phyloP scores from a whole-genome alignment of 53 echinoderm and acorn worm species.

The Luidia sarsii region DNA sequence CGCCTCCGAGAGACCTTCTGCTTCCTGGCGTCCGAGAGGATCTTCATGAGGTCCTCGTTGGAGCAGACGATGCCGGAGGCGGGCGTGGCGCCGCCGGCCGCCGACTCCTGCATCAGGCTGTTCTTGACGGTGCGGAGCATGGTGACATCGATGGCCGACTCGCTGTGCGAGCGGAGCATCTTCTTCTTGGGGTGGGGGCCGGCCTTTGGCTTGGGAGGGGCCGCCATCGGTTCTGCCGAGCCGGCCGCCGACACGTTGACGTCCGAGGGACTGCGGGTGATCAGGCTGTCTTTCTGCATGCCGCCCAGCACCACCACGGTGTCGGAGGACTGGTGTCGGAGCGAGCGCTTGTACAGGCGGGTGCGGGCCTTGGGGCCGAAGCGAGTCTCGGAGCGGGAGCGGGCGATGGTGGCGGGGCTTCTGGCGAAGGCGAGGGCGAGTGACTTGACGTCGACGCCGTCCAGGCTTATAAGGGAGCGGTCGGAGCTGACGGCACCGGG shows the following conservation, averaged over 20 bases:
- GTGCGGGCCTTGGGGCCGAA: slow-evolving; percentile 43
- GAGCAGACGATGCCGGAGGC: slow-evolving; percentile 77
- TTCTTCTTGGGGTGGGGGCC: slow-evolving; percentile 90
- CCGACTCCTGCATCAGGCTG: background rate
- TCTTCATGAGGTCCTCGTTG: slow-evolving; percentile 92
- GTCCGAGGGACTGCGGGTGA: slow-evolving; percentile 37
- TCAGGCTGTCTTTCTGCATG: slow-evolving; percentile 43
- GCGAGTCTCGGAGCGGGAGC: slow-evolving; percentile 42
- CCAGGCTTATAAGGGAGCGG: slow-evolving; percentile 38
- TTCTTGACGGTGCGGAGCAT: slow-evolving; percentile 62
- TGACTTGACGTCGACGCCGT: slow-evolving; percentile 36
- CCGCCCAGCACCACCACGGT: slow-evolving; percentile 27
- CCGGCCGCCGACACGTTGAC: slow-evolving; percentile 1
- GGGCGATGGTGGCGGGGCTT: slow-evolving; percentile 10
- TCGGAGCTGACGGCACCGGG: slow-evolving; percentile 7
- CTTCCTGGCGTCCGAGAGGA: slow-evolving; percentile 77
- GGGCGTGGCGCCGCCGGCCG: slow-evolving; percentile 1
- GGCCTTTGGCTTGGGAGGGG: slow-evolving; percentile 6
- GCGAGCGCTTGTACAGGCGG: slow-evolving; percentile 35
- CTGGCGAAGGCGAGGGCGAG: slow-evolving; percentile 33
- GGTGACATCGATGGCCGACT: slow-evolving; percentile 89
- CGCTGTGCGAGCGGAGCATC: slow-evolving; percentile 92
- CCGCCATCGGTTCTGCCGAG: slow-evolving; percentile 12
- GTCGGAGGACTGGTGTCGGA: slow-evolving; percentile 33
- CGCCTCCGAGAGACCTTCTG: slow-evolving; percentile 66